Percentiles rank a stretch among this genome's conserved stretches.
These are phyloP conservation scores for Coremacera marginata DNA, from an alignment of 2,888 invertebrate genomes.

Conservation along the genomic window DNA sequence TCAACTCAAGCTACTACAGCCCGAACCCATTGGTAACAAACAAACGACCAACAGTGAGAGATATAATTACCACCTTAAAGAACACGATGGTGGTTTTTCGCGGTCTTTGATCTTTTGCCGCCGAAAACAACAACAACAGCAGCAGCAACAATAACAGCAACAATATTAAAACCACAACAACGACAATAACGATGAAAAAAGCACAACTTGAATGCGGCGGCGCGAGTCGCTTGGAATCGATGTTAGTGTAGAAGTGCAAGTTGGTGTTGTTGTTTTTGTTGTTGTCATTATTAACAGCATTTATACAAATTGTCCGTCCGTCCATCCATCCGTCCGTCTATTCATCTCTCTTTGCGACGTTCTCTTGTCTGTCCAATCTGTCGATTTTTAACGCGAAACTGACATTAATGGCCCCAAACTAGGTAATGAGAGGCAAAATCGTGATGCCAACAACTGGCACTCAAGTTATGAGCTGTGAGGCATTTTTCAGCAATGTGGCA, in stretches of 20 bases:
- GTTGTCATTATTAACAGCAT: neutral
- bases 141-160: slow-evolving; percentile 12
- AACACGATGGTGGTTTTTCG: slow-evolving; percentile 63
- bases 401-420: slow-evolving; percentile 65
- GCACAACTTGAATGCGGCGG: slow-evolving; percentile 12
- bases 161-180: neutral
- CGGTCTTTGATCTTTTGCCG: slow-evolving; percentile 32
- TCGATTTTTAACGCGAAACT: slow-evolving; percentile 69
- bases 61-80: slow-evolving; percentile 68
- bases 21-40: slow-evolving; percentile 11
- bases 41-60: slow-evolving; percentile 44
- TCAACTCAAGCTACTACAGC: neutral
- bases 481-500: neutral
- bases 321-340: neutral
- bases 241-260: neutral
- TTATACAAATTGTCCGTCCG: neutral
- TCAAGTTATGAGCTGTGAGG: neutral
- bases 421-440: slow-evolving; percentile 61
- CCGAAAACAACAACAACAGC: slow-evolving; percentile 30
- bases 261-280: neutral
- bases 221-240: neutral
- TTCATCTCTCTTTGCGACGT: neutral
- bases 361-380: slow-evolving; percentile 57
- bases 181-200: neutral
- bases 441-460: slow-evolving; percentile 28